phyloP scores from a whole-genome alignment of 2,797 vertebrate genomes.

The Semotilus atromaculatus region DNA sequence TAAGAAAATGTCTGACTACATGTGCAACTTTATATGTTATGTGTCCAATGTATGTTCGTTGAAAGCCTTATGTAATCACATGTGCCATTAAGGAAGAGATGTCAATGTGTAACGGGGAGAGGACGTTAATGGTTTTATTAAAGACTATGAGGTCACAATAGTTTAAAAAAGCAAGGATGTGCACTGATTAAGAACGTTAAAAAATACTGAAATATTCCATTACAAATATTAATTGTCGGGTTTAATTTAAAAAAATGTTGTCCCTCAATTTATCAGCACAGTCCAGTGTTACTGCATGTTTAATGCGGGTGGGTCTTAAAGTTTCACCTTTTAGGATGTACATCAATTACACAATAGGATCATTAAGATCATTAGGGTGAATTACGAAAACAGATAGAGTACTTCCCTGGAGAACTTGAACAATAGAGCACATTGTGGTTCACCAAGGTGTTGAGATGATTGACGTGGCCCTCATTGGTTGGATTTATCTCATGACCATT shows the following conservation, averaged over 20 bases:
- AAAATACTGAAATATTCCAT: not conserved
- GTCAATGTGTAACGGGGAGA: not conserved
- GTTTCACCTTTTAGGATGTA: not conserved
- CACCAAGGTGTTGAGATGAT: constrained; percentile 1
- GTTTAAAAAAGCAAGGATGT: not conserved
- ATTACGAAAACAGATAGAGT: not conserved
- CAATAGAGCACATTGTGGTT: not conserved
- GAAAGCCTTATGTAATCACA: constrained; percentile 21
- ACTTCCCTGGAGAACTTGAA: not conserved
- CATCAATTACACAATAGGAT: no score
- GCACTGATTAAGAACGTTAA: not conserved
- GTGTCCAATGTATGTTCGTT: not conserved
- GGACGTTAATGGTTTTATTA: not conserved
- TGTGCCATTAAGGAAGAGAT: no score
- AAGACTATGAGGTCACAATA: not conserved
- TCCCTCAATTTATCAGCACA: not conserved
- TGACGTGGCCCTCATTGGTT: not conserved
- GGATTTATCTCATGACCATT: constrained; percentile 28
- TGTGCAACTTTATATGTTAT: constrained; percentile 16
- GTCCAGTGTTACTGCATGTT: not conserved
- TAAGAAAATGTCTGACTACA: constrained; percentile 26
- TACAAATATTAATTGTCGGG: no score
- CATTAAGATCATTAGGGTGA: not conserved
- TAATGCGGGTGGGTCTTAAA: not conserved
- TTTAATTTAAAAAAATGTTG: not conserved